phyloP scores from a whole-genome alignment of 2,888 invertebrate species.

The Tetramorium bicarinatum region DNA sequence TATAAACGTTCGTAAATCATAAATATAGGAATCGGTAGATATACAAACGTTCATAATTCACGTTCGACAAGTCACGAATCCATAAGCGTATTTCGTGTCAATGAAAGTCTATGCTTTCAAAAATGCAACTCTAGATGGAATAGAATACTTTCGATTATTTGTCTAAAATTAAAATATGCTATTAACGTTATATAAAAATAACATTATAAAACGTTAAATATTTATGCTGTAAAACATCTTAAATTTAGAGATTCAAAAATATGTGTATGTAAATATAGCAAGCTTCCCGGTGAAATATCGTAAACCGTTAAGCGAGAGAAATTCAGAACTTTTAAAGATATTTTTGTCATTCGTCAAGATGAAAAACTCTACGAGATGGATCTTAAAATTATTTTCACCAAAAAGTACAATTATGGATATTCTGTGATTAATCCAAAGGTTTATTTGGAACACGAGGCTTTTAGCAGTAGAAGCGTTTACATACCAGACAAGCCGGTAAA shows the following conservation, averaged over 20 bases:
- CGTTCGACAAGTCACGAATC: background rate
- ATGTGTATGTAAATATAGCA: background rate
- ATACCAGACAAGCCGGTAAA: slow-evolving; percentile 44
- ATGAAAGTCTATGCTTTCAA: background rate
- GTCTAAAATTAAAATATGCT: background rate
- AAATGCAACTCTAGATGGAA: background rate
- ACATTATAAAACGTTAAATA: too few relatives aligned
- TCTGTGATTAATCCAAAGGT: slow-evolving; percentile 30
- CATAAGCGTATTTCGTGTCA: background rate
- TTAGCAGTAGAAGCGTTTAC: slow-evolving; percentile 46
- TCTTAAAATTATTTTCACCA: background rate
- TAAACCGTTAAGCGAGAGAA: background rate
- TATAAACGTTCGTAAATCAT: slow-evolving; percentile 32
- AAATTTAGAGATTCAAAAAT: background rate
- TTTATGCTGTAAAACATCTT: background rate
- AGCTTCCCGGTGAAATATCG: too few relatives aligned
- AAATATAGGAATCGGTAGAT: slow-evolving; percentile 11
- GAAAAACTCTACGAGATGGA: background rate
- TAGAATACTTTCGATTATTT: background rate
- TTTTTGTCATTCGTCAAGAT: background rate
- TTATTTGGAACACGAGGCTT: slow-evolving; percentile 35
- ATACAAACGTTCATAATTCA: background rate
- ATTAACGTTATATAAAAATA: too few relatives aligned
- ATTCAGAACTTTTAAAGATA: background rate
- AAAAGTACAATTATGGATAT: background rate